Evolutionary conservation across 2,113 vertebrate species (phyloP).

Genomic region (Nipponia nippon): DNA sequence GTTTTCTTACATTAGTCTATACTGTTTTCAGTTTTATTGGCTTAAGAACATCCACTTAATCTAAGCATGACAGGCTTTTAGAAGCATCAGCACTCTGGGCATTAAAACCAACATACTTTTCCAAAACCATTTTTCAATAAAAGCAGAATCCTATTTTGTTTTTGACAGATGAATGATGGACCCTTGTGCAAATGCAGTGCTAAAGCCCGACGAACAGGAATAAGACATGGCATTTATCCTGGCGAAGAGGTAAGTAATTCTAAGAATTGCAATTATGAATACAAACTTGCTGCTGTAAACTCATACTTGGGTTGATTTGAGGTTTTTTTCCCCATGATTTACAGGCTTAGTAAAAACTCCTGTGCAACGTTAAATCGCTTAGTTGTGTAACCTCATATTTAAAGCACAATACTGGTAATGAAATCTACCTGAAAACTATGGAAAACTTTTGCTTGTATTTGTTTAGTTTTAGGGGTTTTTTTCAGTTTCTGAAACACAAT

Average conservation of each 20-base stretch:
- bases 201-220: conserved; percentile 94
- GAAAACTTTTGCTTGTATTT: neutral
- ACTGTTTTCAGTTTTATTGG: conserved; percentile 54
- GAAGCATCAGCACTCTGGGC: conserved; percentile 18
- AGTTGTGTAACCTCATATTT: neutral
- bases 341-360: neutral
- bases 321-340: neutral
- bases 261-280: neutral
- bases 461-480: neutral
- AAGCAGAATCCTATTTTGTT: conserved; percentile 48
- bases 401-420: neutral
- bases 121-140: conserved; percentile 18
- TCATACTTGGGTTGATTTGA: neutral
- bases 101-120: conserved; percentile 50
- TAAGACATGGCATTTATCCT: conserved; percentile 97
- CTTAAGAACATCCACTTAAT: conserved; percentile 62
- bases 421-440: neutral
- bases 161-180: conserved; percentile 95
- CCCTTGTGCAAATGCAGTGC: conserved; percentile 97
- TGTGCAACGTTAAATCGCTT: neutral
- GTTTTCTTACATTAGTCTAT: neutral
- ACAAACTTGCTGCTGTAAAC: neutral
- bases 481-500: neutral
- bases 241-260: conserved; percentile 88
- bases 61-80: conserved; percentile 53